Evolutionary conservation across 1,140 invertebrate species (phyloP), one percentile per base, ranked within the genome.

Genomic region (Andricus grossulariae): DNA sequence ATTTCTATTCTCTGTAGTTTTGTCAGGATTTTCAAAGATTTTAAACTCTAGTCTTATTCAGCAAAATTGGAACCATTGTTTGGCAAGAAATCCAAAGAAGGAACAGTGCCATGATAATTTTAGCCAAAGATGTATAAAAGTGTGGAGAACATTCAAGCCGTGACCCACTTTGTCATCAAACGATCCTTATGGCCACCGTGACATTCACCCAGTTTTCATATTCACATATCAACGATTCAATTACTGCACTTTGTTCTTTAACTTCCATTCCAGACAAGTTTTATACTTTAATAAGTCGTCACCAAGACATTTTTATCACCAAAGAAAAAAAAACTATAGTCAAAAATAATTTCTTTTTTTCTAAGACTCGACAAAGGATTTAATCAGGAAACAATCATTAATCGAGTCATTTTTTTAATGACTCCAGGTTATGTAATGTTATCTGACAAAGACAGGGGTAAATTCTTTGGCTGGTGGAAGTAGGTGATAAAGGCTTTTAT

Each of bases 171-270:
- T 54, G 32, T 66, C 13, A 66, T 66, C 60, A 66, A 66, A 39
- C 39, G 60, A 66, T 66, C n/a, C 32, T 71, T 50, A 32, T 19
- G 15, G 50, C 52, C 74, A 32, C 76, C 66, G 13, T 79, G 84
- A 85, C 82, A 86, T 84, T 85, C 80, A 83, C 82, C 81, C 81
- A 83, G 74, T 82, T 85, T 77, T 73, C 52, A 39, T 32, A 66
- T 66, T 66, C 57, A 32, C 32, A 39, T 15, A 39, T 66, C 60
- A 66, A 39, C 25, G 57, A 66, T 66, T 66, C 25, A 66, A 15
- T 66, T 25, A 16, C 7, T n/a, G 32, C 12, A 25, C 7, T 39
- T 66, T 66, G 13, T 39, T n/a, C n/a, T 8, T 66, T 66, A 13
- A 66, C 60, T 13, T 66, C 39, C 54, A 21, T 55, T 21, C 8